These are phyloP conservation scores for Microtus montanus DNA, from an alignment of 2,113 vertebrate genomes.

Conservation along the genomic window DNA sequence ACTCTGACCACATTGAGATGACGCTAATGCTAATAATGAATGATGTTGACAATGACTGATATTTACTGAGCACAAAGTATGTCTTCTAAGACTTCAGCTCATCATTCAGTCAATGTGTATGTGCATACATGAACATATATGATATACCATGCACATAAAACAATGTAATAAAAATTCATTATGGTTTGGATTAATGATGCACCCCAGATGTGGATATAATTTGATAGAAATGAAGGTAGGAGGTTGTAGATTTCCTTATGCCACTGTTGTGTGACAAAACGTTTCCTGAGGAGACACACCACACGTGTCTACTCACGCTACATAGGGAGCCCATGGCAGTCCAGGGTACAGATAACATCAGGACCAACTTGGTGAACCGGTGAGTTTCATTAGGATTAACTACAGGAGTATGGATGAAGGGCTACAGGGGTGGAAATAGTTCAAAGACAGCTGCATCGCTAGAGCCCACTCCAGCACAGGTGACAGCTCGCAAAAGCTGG, in stretches of 20 bases:
- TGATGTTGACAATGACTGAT: neutral
- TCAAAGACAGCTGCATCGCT: neutral
- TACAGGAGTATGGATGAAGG: neutral
- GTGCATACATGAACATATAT: neutral
- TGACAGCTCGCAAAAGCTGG: neutral
- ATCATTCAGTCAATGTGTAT: neutral
- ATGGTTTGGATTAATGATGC: neutral
- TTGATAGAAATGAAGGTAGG: neutral
- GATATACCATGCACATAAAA: neutral
- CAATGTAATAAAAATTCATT: neutral
- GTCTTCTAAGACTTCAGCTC: neutral
- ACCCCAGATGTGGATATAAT: neutral
- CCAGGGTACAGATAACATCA: neutral
- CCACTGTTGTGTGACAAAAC: neutral
- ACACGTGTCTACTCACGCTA: too few species aligned
- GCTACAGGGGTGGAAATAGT: neutral
- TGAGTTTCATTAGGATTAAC: neutral
- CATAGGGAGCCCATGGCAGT: neutral
- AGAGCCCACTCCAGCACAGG: neutral
- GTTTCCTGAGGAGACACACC: neutral
- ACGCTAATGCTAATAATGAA: neutral
- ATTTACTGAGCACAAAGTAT: neutral
- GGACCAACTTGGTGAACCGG: neutral
- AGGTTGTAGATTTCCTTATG: conserved; percentile 11
- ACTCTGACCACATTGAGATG: neutral